Conservation (phyloP, 1,140 invertebrate genomes). For the Bathynomus jamesi region DNA sequence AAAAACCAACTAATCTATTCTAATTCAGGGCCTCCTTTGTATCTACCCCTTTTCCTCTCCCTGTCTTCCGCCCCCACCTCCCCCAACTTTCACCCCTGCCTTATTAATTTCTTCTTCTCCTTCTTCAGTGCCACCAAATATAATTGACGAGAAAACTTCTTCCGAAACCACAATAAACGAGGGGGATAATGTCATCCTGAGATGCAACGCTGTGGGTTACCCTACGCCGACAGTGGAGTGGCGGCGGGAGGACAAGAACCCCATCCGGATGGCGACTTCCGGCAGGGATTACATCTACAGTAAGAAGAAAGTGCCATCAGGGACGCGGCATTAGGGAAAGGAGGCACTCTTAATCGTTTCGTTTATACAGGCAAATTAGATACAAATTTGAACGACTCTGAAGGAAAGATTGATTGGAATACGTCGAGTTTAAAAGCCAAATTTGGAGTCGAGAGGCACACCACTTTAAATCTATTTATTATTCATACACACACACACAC, state of each 20-base stretch:
- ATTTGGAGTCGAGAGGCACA: too few species aligned
- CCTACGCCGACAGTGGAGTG: conserved; percentile 39
- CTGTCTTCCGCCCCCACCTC: too few species aligned
- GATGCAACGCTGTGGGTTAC: conserved; percentile 65
- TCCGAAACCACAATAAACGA: conserved; percentile 50
- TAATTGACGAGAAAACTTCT: conserved; percentile 41
- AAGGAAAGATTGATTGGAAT: too few species aligned
- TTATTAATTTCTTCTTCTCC: conserved; percentile 4
- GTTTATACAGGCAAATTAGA: too few species aligned
- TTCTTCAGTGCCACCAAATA: conserved; percentile 41
- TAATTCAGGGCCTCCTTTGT: too few species aligned
- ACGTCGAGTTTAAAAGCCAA: too few species aligned
- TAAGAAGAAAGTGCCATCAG: neutral
- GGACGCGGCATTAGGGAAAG: neutral
- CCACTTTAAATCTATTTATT: too few species aligned
- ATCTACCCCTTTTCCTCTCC: too few species aligned
- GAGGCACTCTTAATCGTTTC: neutral
- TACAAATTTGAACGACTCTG: too few species aligned
- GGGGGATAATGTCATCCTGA: conserved; percentile 70
- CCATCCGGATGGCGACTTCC: neutral
- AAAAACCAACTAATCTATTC: too few species aligned
- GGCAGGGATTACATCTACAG: neutral
- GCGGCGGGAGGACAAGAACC: conserved; percentile 19
- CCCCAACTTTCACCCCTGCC: neutral
- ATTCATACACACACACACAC: too few species aligned